A percentile compares a stretch with the other conserved stretches of the same genome.
These are phyloP conservation scores for Caenorhabditis brenneri DNA, from an alignment of 1,140 invertebrate species.

Conservation along the genomic window DNA sequence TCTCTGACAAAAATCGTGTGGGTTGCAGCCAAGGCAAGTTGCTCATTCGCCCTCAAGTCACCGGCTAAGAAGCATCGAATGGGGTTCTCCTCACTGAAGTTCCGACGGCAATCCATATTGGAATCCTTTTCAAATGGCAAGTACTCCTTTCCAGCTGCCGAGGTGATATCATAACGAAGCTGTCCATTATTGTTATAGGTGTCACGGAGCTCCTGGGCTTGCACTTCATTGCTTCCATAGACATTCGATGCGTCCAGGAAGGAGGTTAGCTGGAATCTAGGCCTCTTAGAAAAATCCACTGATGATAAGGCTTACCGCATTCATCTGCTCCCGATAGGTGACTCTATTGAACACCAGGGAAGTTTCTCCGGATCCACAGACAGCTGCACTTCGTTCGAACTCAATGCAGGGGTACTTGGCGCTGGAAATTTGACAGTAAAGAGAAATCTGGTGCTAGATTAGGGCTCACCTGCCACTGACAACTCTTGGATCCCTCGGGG, in stretches of 20 bases:
- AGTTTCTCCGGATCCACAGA: conserved; percentile 95
- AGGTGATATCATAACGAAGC: conserved; percentile 81
- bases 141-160: conserved; percentile 79
- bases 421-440: no score
- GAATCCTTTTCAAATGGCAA: conserved; percentile 86
- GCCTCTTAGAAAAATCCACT: no score
- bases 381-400: conserved; percentile 86
- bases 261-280: conserved; percentile 83
- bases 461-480: conserved; percentile 4
- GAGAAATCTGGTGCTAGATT: no score
- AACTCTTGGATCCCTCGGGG: conserved; percentile 78
- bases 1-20: conserved; percentile 95
- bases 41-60: conserved; percentile 84
- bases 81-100: conserved; percentile 64
- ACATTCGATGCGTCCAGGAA: conserved; percentile 91
- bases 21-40: conserved; percentile 84
- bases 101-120: conserved; percentile 72
- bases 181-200: conserved; percentile 79
- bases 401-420: conserved; percentile 81
- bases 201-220: conserved; percentile 84
- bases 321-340: conserved; percentile 90
- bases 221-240: conserved; percentile 86
- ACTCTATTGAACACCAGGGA: conserved; percentile 86
- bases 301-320: conserved; percentile 73
- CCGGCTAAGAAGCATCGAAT: conserved; percentile 86